Evolutionary conservation across 23 tunicate genomes (phyloP), one percentile per base, ranked within the genome.

Genomic region (Trididemnum miniatum): DNA sequence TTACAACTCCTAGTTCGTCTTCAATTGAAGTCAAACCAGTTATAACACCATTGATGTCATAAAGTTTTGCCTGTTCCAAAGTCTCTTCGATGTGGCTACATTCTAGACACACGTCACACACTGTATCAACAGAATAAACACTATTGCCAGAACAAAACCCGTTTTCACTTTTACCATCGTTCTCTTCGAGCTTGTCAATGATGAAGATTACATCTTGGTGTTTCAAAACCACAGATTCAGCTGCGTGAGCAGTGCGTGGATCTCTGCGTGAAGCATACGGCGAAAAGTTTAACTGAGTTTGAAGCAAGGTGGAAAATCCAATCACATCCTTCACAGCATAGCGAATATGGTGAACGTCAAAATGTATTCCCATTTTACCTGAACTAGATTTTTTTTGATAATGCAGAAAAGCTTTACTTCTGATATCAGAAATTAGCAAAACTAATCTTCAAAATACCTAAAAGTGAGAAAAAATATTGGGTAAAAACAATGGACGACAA

Each of bases 81-180:
- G 78, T 65, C 20, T 71, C 66, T 32, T 80, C 83, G 0, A 90
- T 69, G 51, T 85, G 65, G 22, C 85, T 38, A 59, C 89, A 84
- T 24, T 73, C 50, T 23, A 90, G 63, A 65, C 96, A 90, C 9
- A 84, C 83, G 65, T 88, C 93, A 52, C 83, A 88, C 25, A 51
- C 79, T 69, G 93, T 88, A 36, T 88, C 93, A 3, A 82, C 89
- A 9, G 89, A 86, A 80, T 90, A 90, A 80, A 0, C 62, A 25
- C 38, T 80, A 65, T 80, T 85, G 1, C 85, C 79, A 22, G 31
- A 31, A 35, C 69, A 80, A 80, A 90, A 84, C 32, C 39, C 1
- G 31, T 76, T 0, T 4, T 66, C 39, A 2, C 15, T 7, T 24
- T 52, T 51, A 1, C 24, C 34, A 20, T 78, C 4, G 1, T 44